Base-by-base conservation (phyloP, 1,140 invertebrate genomes). In the Archivesica marissinica region DNA sequence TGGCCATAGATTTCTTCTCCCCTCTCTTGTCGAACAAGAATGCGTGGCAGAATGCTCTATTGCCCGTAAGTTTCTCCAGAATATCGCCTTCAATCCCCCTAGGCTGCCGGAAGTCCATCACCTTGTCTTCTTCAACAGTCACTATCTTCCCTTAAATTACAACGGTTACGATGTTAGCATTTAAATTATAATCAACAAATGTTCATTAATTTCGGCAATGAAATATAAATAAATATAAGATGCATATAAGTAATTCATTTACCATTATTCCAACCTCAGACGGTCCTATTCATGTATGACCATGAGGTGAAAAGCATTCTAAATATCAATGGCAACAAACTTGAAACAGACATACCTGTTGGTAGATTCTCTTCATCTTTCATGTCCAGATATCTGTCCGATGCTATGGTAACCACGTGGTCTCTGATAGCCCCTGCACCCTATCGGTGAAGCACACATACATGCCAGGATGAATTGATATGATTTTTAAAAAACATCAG, bases 371-470 rank as follows among this genome's bases (percentile, higher is more conserved):
- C 66, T 17, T 47, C 28, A 25, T 52, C 59, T 38, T 72, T 81
- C 50, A 81, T 81, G 20, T 81, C 79, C 23, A 81, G 50, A 30
- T 70, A 81, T 59, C 52, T 81, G 47, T 81, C 79, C 17, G 61
- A 41, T 1, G 20, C 41, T 13, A 81, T 59, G 1, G 61, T 50
- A 52, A 81, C 47, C 47, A 70, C 66, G 35, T 81, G 79, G 59
- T 81, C 79, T 2, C 66, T 33, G 9, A 81, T 81, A 6, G 64
- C 44, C 30, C 79, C 79, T 52, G 52, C 59, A n/a, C 33, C 79
- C 79, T 81, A 30, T 13, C 68, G 59, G 15, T 50, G 44, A 47
- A 41, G 15, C n/a, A n/a, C n/a, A n/a, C n/a, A n/a, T n/a, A n/a
- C n/a, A n/a, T n/a, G n/a, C n/a, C n/a, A n/a, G n/a, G n/a, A n/a